These are phyloP conservation scores for Genyomyrus donnyi DNA, from an alignment of 2,113 vertebrate genomes.

Conservation along the genomic window DNA sequence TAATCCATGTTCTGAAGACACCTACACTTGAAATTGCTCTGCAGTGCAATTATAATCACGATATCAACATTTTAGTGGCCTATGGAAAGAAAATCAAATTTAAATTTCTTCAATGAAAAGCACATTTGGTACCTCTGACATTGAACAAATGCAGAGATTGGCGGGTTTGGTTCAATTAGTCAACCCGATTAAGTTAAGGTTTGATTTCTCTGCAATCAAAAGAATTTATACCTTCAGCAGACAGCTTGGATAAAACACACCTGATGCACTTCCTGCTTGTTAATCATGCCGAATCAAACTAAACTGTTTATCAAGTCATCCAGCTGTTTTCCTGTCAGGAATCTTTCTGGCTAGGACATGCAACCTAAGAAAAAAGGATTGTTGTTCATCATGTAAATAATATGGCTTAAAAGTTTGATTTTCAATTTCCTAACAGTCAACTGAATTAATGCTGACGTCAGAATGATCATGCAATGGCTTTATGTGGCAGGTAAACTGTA, in stretches of 20 bases:
- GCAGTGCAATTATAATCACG: background rate
- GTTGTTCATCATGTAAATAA: background rate
- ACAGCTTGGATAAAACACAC: background rate
- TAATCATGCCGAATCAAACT: background rate
- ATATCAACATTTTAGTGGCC: background rate
- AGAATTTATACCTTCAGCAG: background rate
- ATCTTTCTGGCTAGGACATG: background rate
- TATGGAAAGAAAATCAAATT: background rate
- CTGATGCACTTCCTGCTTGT: background rate
- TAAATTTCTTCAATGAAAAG: background rate
- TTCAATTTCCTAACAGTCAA: too few relatives aligned
- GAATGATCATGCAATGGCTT: background rate
- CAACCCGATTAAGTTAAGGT: background rate
- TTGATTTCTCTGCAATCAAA: background rate
- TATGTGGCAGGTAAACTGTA: background rate
- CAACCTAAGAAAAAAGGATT: background rate
- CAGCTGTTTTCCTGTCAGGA: background rate
- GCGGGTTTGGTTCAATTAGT: background rate
- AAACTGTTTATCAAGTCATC: background rate
- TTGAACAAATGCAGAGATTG: background rate
- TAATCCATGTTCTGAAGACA: background rate
- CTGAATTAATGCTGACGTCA: background rate
- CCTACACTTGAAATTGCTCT: background rate
- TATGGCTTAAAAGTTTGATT: background rate
- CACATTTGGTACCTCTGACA: background rate